These are phyloP conservation scores for Volucella inflata DNA, from an alignment of 2,888 invertebrate species.

Conservation along the genomic window DNA sequence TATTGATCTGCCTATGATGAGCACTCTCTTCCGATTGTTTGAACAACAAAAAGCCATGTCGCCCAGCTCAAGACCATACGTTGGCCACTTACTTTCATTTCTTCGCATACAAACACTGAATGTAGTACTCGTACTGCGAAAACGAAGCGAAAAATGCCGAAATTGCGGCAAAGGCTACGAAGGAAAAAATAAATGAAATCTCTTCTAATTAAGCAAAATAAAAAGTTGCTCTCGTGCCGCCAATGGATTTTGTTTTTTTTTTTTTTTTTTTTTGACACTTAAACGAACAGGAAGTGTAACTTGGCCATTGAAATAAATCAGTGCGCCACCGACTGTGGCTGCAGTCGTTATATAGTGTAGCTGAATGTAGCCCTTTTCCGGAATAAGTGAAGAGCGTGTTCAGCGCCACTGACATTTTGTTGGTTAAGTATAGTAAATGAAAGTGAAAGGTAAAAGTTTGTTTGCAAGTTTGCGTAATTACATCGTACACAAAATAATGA, in stretches of 20 bases:
- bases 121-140: conserved; percentile 12
- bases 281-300: conserved; percentile 40
- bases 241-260: conserved; percentile 5
- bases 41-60: conserved; percentile 9
- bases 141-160: background rate
- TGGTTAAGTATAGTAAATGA: background rate
- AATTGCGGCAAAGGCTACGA: no score
- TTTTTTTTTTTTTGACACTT: background rate
- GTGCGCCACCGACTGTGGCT: background rate
- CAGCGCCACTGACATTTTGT: conserved; percentile 2
- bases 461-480: conserved; percentile 31
- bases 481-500: conserved; percentile 4
- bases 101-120: conserved; percentile 46
- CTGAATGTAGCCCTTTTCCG: conserved; percentile 22
- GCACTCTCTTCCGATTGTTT: conserved; percentile 26
- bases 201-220: conserved; percentile 49
- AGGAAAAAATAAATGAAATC: conserved; percentile 15
- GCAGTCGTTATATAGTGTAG: background rate
- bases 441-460: conserved; percentile 56
- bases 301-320: conserved; percentile 2
- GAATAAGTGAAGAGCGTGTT: conserved; percentile 14
- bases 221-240: conserved; percentile 28
- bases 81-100: conserved; percentile 63
- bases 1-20: background rate
- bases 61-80: background rate